Conservation (phyloP, 1,140 invertebrate species). For the Lepidurus apus region DNA sequence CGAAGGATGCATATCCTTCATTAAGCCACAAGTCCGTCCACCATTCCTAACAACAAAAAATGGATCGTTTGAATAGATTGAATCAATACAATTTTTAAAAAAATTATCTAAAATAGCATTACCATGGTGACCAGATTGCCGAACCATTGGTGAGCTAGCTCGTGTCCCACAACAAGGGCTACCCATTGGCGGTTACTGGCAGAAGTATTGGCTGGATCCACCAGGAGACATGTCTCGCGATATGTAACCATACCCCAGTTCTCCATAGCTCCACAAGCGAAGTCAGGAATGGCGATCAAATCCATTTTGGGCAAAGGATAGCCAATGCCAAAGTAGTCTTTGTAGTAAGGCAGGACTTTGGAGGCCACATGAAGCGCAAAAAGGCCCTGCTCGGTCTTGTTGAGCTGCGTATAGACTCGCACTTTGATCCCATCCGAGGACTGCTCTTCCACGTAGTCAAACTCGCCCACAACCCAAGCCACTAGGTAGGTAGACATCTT, state of each 20-base stretch:
- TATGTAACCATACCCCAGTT: slow-evolving; percentile 88
- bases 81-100: slow-evolving; percentile 24
- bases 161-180: slow-evolving; percentile 79
- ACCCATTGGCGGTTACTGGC: slow-evolving; percentile 77
- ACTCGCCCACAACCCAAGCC: slow-evolving; percentile 88
- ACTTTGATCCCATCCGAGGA: slow-evolving; percentile 75
- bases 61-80: slow-evolving; percentile 40
- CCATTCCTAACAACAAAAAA: slow-evolving; percentile 46
- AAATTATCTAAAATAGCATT: slow-evolving; percentile 45
- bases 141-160: slow-evolving; percentile 86
- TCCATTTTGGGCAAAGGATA: slow-evolving; percentile 96
- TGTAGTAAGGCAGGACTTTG: slow-evolving; percentile 85
- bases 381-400: slow-evolving; percentile 83
- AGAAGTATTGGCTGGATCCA: slow-evolving; percentile 78
- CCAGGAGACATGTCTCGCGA: slow-evolving; percentile 73
- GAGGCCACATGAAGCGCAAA: slow-evolving; percentile 84
- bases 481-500: slow-evolving; percentile 96
- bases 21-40: slow-evolving; percentile 75
- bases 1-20: slow-evolving; percentile 85
- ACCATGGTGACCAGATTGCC: slow-evolving; percentile 89
- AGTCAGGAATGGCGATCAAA: slow-evolving; percentile 90
- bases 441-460: slow-evolving; percentile 80
- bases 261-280: slow-evolving; percentile 87
- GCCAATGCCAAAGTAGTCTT: slow-evolving; percentile 87
- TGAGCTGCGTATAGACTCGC: slow-evolving; percentile 85